These are phyloP conservation scores for Drosophila pruinosa DNA, from an alignment of 1,140 invertebrate species.

Conservation along the genomic window DNA sequence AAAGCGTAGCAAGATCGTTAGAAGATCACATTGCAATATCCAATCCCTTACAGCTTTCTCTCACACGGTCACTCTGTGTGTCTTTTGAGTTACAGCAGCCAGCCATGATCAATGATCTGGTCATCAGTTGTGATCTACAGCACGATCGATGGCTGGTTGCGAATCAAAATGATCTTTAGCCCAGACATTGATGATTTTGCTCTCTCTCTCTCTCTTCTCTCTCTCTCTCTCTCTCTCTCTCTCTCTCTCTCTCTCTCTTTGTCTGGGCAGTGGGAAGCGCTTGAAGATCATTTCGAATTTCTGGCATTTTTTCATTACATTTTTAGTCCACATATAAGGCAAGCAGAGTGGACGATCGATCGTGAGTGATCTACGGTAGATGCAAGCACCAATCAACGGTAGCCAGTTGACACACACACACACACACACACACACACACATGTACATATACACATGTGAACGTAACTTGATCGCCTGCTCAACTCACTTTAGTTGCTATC, in stretches of 20 bases:
- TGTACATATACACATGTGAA: too few relatives aligned
- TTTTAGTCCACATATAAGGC: background rate
- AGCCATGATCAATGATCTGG: conserved; percentile 1
- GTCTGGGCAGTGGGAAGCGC: too few relatives aligned
- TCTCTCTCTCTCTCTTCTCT: too few relatives aligned
- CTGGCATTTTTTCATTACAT: background rate
- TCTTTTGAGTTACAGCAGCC: background rate
- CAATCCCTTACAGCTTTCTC: background rate
- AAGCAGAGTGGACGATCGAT: background rate
- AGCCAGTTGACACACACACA: conserved; percentile 15
- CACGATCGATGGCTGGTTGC: conserved; percentile 33
- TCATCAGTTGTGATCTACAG: conserved; percentile 31
- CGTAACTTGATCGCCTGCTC: background rate
- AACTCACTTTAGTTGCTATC: background rate
- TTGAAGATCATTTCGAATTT: background rate
- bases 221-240: too few relatives aligned
- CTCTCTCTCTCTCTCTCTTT: too few relatives aligned
- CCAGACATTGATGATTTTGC: conserved; percentile 11
- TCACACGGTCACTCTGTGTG: background rate
- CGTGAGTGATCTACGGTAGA: conserved; percentile 22
- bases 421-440: conserved; percentile 7
- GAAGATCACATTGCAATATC: conserved; percentile 36
- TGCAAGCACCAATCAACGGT: conserved; percentile 18
- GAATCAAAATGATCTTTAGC: conserved; percentile 18
- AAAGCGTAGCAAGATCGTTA: conserved; percentile 35